These are phyloP conservation scores for Steromphala cineraria DNA, from an alignment of 2,888 invertebrate species.

Conservation along the genomic window DNA sequence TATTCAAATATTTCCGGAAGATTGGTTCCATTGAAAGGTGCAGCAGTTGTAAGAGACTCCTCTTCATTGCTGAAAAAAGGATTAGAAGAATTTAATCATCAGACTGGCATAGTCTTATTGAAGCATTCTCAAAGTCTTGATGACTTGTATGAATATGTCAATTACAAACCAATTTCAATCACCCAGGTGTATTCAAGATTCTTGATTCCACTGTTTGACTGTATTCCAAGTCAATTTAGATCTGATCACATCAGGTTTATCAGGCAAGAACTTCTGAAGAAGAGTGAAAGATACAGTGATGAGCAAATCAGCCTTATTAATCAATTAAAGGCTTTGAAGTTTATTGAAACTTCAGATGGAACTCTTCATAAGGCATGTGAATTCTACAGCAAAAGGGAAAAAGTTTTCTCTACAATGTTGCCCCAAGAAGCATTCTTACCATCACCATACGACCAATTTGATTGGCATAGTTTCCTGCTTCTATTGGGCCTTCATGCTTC, in stretches of 20 bases:
- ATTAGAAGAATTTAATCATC: too few relatives aligned
- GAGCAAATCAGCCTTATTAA: slow-evolving; percentile 34
- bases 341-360: slow-evolving; percentile 39
- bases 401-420: slow-evolving; percentile 45
- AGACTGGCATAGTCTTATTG: too few relatives aligned
- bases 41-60: background rate
- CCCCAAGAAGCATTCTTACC: slow-evolving; percentile 43
- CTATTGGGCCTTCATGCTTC: slow-evolving; percentile 26
- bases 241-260: slow-evolving; percentile 28
- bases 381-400: slow-evolving; percentile 46
- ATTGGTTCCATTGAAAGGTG: background rate
- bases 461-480: slow-evolving; percentile 18
- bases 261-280: background rate
- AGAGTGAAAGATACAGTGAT: background rate
- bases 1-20: background rate
- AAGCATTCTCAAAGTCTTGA: too few relatives aligned
- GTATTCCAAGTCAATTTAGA: background rate
- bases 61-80: too few relatives aligned
- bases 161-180: background rate
- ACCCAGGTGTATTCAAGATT: background rate
- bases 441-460: background rate
- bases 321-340: slow-evolving; percentile 32
- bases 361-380: slow-evolving; percentile 33
- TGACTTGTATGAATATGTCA: too few relatives aligned
- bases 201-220: background rate